Conservation (phyloP, 2,888 invertebrate species). For the Mamestra brassicae region DNA sequence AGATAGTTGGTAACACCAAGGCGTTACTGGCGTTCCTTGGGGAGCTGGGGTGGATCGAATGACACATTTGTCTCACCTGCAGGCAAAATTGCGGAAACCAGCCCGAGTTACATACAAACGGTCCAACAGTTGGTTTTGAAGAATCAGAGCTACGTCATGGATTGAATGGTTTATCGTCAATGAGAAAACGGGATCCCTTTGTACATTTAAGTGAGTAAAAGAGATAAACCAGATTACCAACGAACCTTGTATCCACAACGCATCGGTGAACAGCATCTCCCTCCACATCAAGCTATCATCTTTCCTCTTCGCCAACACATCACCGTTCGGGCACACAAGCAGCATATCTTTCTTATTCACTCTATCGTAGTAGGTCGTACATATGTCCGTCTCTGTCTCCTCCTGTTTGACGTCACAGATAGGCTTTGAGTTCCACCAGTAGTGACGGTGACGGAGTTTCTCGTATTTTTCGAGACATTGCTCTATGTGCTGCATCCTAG, state of each 20-base stretch:
- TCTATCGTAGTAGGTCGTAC: constrained; percentile 71
- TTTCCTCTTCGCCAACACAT: constrained; percentile 79
- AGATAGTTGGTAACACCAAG: no score
- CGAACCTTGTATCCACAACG: constrained; percentile 82
- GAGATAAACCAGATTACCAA: background rate
- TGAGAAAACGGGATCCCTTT: no score
- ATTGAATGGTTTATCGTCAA: no score
- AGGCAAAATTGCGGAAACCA: no score
- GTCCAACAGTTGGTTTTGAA: no score
- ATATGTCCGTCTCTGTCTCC: constrained; percentile 67
- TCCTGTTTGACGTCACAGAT: constrained; percentile 68
- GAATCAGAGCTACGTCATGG: no score
- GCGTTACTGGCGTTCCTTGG: no score
- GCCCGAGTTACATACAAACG: no score
- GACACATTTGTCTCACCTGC: no score
- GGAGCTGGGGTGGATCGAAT: no score
- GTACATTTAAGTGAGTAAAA: no score
- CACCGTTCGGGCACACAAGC: constrained; percentile 84
- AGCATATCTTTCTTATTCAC: constrained; percentile 81
- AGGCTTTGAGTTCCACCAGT: constrained; percentile 79
- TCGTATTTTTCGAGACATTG: constrained; percentile 78
- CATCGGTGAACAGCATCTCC: constrained; percentile 85
- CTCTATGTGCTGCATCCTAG: constrained; percentile 84
- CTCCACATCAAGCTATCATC: constrained; percentile 83
- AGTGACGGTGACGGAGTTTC: constrained; percentile 80